Evolutionary conservation across 2,797 vertebrate genomes (phyloP).

Genomic region (Prunella strophiata): DNA sequence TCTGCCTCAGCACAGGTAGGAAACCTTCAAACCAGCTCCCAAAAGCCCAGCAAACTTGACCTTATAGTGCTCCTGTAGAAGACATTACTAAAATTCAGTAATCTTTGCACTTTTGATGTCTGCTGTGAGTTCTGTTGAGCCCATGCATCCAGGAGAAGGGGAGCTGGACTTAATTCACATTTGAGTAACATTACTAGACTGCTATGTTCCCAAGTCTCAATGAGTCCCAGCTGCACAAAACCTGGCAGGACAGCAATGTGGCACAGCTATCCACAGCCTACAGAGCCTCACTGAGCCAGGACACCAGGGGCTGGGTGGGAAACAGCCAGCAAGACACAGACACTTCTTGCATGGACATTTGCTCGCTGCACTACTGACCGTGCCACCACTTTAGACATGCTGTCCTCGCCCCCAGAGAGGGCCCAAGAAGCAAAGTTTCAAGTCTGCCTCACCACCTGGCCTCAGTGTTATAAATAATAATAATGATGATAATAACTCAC

Average conservation of each 20-base stretch:
- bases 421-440: not conserved
- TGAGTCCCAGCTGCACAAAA: not conserved
- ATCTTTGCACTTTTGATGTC: not conserved
- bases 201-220: not conserved
- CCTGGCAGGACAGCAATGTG: not conserved
- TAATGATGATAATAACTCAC: not conserved
- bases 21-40: not conserved
- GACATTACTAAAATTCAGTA: not conserved
- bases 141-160: not conserved
- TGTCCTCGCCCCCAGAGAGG: not conserved
- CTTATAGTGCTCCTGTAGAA: not conserved
- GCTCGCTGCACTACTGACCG: not conserved
- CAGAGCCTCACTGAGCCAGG: not conserved
- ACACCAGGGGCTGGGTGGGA: fast-evolving
- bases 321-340: fast-evolving
- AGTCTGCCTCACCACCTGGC: not conserved
- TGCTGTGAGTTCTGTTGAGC: not conserved
- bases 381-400: not conserved
- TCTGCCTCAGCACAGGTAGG: not conserved
- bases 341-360: not conserved
- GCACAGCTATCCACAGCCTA: not conserved
- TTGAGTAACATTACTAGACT: not conserved
- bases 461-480: not conserved
- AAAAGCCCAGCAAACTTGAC: not conserved
- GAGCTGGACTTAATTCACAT: not conserved